Base-by-base conservation (phyloP, 2,888 invertebrate genomes). In the Tiliacea citrago region DNA sequence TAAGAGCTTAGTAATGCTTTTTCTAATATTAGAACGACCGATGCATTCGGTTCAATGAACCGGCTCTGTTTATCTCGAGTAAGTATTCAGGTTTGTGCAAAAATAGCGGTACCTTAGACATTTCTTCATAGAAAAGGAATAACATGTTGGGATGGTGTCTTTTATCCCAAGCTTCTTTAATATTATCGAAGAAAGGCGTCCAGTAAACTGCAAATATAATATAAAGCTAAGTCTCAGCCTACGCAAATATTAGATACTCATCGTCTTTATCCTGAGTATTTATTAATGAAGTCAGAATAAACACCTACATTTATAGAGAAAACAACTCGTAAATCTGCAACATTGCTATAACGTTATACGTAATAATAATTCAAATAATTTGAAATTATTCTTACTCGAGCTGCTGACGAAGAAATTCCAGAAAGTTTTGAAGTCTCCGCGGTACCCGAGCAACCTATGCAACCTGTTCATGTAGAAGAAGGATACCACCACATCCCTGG, bases 401-500 rank as follows among this genome's bases (percentile, higher is more conserved):
- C 97, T 95, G 18, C 93, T 94, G 83, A 97, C 94, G 86, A 98
- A 98, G 80, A 97, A 97, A 35, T 96, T 90, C 97, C 97, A 98
- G 87, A 97, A 98, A 66, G 95, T 95, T 57, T 96, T 94, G 79
- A 98, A 97, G 82, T 97, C 97, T 16, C 97, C 97, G 0, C 90
- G 85, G 84, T 97, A 97, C 0, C 97, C 97, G 83, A 97, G 97
- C 0, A 97, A 96, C 66, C 95, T 95, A 74, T 97, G 97, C 4
- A 97, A 91, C 68, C 97, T 95, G 90, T 97, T 97, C 71, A 98
- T 96, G 90, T 98, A 97, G 89, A 97, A 98, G 90, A 97, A 98
- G 0, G 98, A 98, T 0, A 98, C 97, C 0, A 97, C 97, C 0
- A 98, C 97, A 92, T 98, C 98, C 91, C 98, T 98, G 0, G 98